Evolutionary conservation across 2,113 vertebrate species (phyloP).

Genomic region (Sprattus sprattus): DNA sequence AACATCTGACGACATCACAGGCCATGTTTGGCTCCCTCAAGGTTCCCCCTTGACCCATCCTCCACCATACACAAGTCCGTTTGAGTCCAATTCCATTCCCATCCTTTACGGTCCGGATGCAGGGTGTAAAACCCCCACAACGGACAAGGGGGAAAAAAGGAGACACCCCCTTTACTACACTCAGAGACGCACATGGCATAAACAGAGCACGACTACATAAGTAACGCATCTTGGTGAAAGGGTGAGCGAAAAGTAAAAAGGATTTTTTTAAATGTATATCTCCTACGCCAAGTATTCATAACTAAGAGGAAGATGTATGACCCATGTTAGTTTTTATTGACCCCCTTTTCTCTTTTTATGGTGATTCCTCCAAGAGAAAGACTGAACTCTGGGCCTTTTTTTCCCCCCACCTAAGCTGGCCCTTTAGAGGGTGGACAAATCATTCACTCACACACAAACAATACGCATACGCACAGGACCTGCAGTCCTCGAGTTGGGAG

Average conservation of each 20-base stretch:
- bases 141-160: not conserved
- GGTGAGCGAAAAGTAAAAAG: constrained; percentile 2
- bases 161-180: not conserved
- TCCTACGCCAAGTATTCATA: constrained; percentile 44
- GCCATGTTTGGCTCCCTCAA: not conserved
- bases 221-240: constrained; percentile 24
- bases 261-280: not conserved
- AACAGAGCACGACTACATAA: constrained; percentile 16
- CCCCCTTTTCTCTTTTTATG: not conserved
- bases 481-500: not conserved
- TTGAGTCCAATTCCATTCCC: not conserved
- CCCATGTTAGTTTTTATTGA: not conserved
- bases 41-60: not conserved
- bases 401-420: not conserved
- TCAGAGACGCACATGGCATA: constrained; percentile 23
- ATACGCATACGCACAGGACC: not conserved
- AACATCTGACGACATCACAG: not conserved
- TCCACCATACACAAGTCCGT: constrained; percentile 17
- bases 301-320: constrained; percentile 33
- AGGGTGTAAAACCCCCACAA: not conserved
- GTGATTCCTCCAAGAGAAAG: not conserved
- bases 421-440: not conserved
- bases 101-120: not conserved
- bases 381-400: not conserved
- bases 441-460: not conserved